Base-by-base conservation (phyloP, 2,797 vertebrate species). In the Pseudomugil gertrudae region DNA sequence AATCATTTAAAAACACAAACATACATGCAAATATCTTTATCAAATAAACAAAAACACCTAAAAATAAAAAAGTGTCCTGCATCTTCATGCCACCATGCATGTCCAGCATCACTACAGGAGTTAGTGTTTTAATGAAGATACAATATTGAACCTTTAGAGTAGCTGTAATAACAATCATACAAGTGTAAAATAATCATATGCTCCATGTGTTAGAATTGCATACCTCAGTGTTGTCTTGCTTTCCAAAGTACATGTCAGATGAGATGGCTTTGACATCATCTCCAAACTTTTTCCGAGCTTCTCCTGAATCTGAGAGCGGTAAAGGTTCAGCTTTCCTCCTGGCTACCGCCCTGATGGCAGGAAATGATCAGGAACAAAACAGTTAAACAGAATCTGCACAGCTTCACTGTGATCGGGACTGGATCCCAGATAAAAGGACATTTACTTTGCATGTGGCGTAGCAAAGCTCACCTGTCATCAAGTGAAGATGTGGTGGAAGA, bases 221-320 rank as follows among this genome's bases (percentile, higher is more conserved):
- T 89, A 97, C 98, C 79, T 98, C 97, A 23, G 94, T 88, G 38
- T 92, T 84, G 52, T 96, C 95, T 69, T 96, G 96, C 78, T 95
- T 96, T 72, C 97, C 97, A 66, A 99, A 99, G 88, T 94, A 99
- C 96, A 98, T 98, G 70, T 99, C 98, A 32, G 98, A 99, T 0
- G 98, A 99, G 76, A 99, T 99, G 51, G 97, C 93, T 90, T 96
- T 98, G 59, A 93, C 92, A 0, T 95, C 91, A 0, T 93, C 88
- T 54, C 96, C 98, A 77, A 98, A 99, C 81, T 98, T 99, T 66
- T 91, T 96, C 83, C 92, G 96, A 38, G 96, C 97, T 29, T 98
- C 97, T 13, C 95, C 94, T 0, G 92, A 89, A 33, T 77, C 88
- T 0, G 63, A 50, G 5, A 67, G 17, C 0, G 89, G 81, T 9